Evolutionary conservation across 1,140 invertebrate genomes (phyloP).

Genomic region (Yoshiicerus persimilis): DNA sequence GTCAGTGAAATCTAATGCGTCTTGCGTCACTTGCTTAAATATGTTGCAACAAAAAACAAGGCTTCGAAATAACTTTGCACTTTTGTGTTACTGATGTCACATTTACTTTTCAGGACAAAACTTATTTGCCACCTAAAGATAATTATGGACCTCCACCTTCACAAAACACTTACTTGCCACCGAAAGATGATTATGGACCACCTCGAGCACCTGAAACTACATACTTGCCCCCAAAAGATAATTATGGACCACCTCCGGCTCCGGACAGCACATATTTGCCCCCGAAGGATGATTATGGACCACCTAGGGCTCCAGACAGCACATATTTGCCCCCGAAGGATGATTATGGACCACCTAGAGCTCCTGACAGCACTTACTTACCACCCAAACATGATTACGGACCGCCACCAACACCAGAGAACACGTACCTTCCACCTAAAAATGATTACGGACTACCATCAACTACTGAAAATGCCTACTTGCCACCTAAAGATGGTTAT

Average conservation of each 20-base stretch:
- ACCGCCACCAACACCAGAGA: too few species aligned
- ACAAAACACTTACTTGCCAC: not conserved
- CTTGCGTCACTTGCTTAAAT: too few species aligned
- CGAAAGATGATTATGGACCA: not conserved
- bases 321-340: not conserved
- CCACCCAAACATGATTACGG: not conserved
- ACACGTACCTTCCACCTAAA: not conserved
- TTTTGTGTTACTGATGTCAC: too few species aligned
- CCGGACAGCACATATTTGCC: not conserved
- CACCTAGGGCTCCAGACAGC: not conserved
- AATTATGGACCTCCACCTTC: not conserved
- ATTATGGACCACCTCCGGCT: not conserved
- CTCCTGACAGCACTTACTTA: not conserved
- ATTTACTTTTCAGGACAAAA: too few species aligned
- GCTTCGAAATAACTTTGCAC: too few species aligned
- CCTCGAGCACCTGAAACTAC: not conserved
- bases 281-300: not conserved
- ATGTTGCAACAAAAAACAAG: too few species aligned
- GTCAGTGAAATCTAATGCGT: too few species aligned
- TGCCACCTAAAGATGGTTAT: not conserved
- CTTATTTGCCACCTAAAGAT: not conserved
- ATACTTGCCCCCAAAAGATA: not conserved
- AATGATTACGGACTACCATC: not conserved
- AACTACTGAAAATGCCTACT: too few species aligned
- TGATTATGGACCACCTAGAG: not conserved